Evolutionary conservation across 2,888 invertebrate genomes (phyloP).

Genomic region (Branchipolynoe longqiensis): DNA sequence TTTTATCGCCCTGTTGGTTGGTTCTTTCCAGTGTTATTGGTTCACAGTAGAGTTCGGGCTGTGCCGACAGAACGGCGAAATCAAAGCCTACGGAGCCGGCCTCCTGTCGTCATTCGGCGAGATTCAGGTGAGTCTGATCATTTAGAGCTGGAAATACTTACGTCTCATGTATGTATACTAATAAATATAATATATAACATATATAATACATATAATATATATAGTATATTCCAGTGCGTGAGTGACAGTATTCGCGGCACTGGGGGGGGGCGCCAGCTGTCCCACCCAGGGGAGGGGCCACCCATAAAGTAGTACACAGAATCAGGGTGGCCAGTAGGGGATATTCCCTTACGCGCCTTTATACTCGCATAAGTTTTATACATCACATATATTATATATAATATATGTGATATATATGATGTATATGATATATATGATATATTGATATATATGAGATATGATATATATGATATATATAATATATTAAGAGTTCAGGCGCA

Average conservation of each 20-base stretch:
- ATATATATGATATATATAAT: too few relatives aligned
- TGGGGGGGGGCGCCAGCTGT: too few relatives aligned
- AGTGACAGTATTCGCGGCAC: too few relatives aligned
- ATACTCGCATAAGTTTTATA: too few relatives aligned
- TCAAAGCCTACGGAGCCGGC: slow-evolving; percentile 99
- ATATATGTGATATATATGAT: too few relatives aligned
- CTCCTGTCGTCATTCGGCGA: slow-evolving; percentile 98
- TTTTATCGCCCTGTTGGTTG: neutral
- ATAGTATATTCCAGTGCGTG: too few relatives aligned
- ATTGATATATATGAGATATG: too few relatives aligned
- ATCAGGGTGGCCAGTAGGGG: neutral
- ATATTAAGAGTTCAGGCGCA: too few relatives aligned
- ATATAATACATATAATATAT: too few relatives aligned
- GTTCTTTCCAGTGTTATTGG: slow-evolving; percentile 71
- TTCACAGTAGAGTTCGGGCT: slow-evolving; percentile 94
- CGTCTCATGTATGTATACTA: neutral
- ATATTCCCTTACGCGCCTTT: too few relatives aligned
- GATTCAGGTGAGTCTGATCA: slow-evolving; percentile 83
- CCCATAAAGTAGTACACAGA: neutral
- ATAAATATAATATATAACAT: neutral
- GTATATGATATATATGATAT: too few relatives aligned
- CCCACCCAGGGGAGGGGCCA: neutral
- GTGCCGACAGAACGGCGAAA: slow-evolving; percentile 95
- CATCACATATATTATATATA: too few relatives aligned
- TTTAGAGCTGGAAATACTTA: neutral